Evolutionary conservation across 64 coral and sea anemone genomes (phyloP), one percentile per base, ranked within the genome.

Genomic region (Catalaphyllia jardinei): DNA sequence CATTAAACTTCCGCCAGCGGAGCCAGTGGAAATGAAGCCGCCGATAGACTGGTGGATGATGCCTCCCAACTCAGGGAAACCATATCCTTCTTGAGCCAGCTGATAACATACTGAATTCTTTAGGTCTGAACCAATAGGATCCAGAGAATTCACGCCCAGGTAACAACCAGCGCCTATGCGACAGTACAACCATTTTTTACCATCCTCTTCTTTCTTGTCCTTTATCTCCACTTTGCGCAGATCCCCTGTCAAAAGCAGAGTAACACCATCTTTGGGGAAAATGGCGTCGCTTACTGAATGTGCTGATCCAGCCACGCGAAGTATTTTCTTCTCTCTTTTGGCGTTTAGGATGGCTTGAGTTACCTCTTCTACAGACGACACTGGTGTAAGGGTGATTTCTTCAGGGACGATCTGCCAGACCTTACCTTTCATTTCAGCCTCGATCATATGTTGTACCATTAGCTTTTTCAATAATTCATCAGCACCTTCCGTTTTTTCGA

Each of bases 1-100:
- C 22, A 69, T 52, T 35, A 95, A 86, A 52, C 93, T 95, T 88
- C 93, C 93, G 6, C 93, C 93, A 31, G 93, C 88, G 35, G 93
- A 95, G 30, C 93, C 85, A 52, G 93, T 95, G 38, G 49, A 61
- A 7, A 95, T 76, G 52, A 91, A 95, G 31, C 93, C 93, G 14
- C 82, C 83, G 22, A 95, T 27, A 0, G 93, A 82, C 31, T 95
- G 93, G 17, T 95, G 93, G 10, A 76, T 88, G 15, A 95, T 95
- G 31, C 91, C 91, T 92, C 90, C 90, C 29, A 92, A 74, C 11
- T 79, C 77, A 54, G 92, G 92, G 67, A 93, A 93, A 16, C 60
- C 86, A 87, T 76, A 93, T 24, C 92, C 92, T 63, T 35, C 3
- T 3, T 59, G 11, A 17, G 62, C 27, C 59, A 93, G 19, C 86